Percentiles rank a stretch among this genome's conserved stretches.
phyloP scores from a whole-genome alignment of 2,113 vertebrate genomes.

The Manacus vitellinus region DNA sequence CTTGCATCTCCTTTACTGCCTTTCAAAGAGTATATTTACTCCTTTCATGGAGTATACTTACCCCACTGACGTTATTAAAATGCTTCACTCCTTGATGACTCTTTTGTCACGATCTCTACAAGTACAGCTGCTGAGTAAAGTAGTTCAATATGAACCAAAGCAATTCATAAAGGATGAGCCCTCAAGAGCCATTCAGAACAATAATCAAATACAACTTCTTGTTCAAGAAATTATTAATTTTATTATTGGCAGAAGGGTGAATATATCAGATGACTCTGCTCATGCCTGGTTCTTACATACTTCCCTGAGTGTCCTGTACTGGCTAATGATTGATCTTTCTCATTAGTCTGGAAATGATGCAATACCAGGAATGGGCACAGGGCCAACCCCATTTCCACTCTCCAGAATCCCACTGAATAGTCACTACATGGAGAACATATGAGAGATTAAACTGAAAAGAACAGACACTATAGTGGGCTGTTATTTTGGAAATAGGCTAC shows the following conservation, averaged over 20 bases:
- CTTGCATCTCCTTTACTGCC: neutral
- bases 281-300: neutral
- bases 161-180: neutral
- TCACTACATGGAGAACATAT: neutral
- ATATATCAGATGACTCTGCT: neutral
- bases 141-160: neutral
- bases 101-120: neutral
- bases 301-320: neutral
- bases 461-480: neutral
- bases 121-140: neutral
- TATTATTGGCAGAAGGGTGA: neutral
- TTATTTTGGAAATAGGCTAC: neutral
- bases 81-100: neutral
- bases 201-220: neutral
- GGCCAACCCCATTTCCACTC: neutral
- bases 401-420: neutral
- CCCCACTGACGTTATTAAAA: neutral
- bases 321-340: neutral
- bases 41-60: neutral
- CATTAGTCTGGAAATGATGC: neutral
- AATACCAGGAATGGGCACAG: neutral
- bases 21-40: neutral
- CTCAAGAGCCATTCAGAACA: neutral
- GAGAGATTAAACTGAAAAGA: neutral
- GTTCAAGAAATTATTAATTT: neutral